phyloP scores from a whole-genome alignment of 1,140 invertebrate species.

The Mesaphorura yosii region DNA sequence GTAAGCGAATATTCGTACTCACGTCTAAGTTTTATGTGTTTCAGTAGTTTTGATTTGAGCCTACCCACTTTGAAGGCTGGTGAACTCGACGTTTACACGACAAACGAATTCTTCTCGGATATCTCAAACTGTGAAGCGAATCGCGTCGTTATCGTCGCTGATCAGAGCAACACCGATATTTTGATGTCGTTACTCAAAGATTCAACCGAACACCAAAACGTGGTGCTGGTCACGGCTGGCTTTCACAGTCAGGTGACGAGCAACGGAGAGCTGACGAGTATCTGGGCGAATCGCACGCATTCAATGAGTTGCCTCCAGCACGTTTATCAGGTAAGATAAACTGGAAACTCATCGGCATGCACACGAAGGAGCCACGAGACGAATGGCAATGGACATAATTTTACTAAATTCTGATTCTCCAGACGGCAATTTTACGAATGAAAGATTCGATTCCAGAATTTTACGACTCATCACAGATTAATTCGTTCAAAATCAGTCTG shows the following conservation, averaged over 20 bases:
- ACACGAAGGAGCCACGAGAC: not conserved
- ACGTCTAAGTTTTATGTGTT: constrained; percentile 18
- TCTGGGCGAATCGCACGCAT: constrained; percentile 37
- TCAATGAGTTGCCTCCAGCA: constrained; percentile 35
- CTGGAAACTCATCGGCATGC: not conserved
- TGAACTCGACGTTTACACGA: constrained; percentile 40
- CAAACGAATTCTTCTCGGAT: constrained; percentile 41
- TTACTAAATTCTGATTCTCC: constrained; percentile 7
- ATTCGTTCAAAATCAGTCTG: constrained; percentile 34
- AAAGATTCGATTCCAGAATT: constrained; percentile 35
- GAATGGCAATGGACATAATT: not conserved
- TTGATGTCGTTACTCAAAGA: constrained; percentile 35
- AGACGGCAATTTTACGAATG: constrained; percentile 34
- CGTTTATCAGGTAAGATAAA: constrained; percentile 36
- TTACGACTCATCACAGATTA: constrained; percentile 32
- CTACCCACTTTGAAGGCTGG: constrained; percentile 33
- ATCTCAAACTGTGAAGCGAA: constrained; percentile 39
- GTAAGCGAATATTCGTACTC: constrained; percentile 34
- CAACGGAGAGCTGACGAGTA: constrained; percentile 37
- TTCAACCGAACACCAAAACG: constrained; percentile 37
- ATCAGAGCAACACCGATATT: constrained; percentile 42
- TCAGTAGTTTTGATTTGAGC: not conserved
- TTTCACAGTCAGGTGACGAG: constrained; percentile 36
- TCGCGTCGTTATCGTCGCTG: constrained; percentile 41
- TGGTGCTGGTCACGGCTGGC: constrained; percentile 36